These are phyloP conservation scores for Dryobotodes eremita DNA, from an alignment of 2,888 invertebrate genomes.

Conservation along the genomic window DNA sequence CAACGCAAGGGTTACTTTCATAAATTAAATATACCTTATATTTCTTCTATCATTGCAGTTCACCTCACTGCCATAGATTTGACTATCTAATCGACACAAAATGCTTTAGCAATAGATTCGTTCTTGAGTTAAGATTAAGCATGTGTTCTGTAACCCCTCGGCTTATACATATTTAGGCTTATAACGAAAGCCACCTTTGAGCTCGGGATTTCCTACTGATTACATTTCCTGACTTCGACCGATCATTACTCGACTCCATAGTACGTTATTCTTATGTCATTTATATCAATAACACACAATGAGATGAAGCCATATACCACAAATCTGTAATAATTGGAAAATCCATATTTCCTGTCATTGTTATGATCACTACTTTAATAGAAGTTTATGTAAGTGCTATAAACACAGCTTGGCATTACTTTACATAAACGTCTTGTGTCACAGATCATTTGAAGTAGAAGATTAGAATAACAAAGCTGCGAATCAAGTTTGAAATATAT, in stretches of 20 bases:
- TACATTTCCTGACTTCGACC: constrained; percentile 34
- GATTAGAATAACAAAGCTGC: constrained; percentile 17
- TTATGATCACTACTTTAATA: not conserved
- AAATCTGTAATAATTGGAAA: constrained; percentile 26
- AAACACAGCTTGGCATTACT: not conserved
- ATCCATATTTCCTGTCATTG: constrained; percentile 30
- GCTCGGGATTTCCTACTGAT: constrained; percentile 26
- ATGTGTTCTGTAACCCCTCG: not conserved
- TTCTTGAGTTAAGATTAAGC: not conserved
- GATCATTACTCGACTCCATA: constrained; percentile 1
- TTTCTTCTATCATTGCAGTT: not conserved
- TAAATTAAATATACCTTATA: not conserved
- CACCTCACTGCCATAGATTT: not conserved
- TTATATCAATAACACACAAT: constrained; percentile 37
- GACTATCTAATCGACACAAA: not conserved
- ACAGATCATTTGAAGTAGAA: not conserved
- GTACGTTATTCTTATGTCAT: constrained; percentile 36
- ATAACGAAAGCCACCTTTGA: constrained; percentile 4
- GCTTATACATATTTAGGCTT: not conserved
- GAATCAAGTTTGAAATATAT: constrained; percentile 24
- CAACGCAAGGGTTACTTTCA: not conserved
- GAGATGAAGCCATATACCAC: constrained; percentile 44
- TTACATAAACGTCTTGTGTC: not conserved
- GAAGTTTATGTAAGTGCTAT: not conserved
- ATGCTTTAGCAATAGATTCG: not conserved